These are phyloP conservation scores for Panthera tigris DNA, from an alignment of 2,113 vertebrate species.

Conservation along the genomic window DNA sequence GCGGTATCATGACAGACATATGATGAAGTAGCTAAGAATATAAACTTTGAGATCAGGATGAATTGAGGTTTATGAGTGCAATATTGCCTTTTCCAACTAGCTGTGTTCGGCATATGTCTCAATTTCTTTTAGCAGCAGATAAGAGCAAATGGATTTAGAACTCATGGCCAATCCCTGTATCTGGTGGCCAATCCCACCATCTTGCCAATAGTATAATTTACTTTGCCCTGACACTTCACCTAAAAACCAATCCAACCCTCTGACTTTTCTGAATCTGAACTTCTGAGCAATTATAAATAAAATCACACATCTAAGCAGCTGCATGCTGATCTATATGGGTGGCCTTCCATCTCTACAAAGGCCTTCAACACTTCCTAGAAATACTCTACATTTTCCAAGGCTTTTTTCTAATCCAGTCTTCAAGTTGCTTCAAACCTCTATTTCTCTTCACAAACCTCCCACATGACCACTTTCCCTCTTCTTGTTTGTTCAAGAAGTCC, in stretches of 20 bases:
- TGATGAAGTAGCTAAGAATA: not conserved
- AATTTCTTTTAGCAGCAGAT: not conserved
- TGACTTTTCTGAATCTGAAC: not conserved
- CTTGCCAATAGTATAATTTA: not conserved
- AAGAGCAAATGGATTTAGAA: not conserved
- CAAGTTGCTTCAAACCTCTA: not conserved
- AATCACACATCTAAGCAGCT: not conserved
- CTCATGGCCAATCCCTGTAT: not conserved
- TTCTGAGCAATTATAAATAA: not conserved
- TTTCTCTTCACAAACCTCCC: not conserved
- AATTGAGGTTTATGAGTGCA: not conserved
- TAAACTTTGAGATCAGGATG: not conserved
- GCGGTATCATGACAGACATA: not conserved
- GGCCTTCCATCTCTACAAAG: not conserved
- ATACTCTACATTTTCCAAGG: not conserved
- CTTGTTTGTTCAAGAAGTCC: not conserved
- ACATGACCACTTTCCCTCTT: not conserved
- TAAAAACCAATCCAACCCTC: not conserved
- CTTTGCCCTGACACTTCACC: not conserved
- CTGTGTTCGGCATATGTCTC: not conserved
- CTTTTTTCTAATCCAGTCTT: not conserved
- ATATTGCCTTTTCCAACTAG: not conserved
- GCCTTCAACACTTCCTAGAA: not conserved
- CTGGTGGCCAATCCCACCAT: not conserved
- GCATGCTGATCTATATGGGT: not conserved